A percentile compares a stretch with the other conserved stretches of the same genome.
Conservation (phyloP, 2,113 vertebrate species). For the Terrapene triunguis region DNA sequence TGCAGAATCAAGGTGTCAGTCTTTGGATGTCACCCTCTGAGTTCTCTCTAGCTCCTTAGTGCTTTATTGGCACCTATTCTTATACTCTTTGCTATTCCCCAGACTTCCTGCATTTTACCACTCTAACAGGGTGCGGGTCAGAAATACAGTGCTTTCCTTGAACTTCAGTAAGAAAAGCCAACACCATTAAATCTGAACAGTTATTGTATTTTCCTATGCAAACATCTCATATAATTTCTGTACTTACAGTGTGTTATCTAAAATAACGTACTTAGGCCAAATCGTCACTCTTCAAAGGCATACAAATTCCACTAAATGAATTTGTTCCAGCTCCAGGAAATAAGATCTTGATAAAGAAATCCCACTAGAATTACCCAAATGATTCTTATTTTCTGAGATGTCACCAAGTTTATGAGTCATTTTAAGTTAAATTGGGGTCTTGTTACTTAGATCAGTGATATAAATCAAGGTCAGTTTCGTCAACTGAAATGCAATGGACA, state of each 20-base stretch:
- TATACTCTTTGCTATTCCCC: neutral
- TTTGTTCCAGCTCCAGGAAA: neutral
- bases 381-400: neutral
- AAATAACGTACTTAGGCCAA: neutral
- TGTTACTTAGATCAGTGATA: neutral
- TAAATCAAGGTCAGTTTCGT: neutral
- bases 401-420: neutral
- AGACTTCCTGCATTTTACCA: neutral
- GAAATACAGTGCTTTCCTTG: neutral
- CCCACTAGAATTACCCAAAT: neutral
- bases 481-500: neutral
- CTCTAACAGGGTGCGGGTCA: neutral
- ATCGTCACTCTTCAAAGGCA: neutral
- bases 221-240: neutral
- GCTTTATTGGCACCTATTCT: neutral
- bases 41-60: neutral
- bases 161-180: neutral
- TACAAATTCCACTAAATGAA: neutral
- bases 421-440: neutral
- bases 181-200: neutral
- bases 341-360: neutral
- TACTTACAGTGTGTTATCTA: neutral
- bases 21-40: neutral
- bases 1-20: neutral
- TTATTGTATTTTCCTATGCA: neutral